phyloP scores from a whole-genome alignment of 1,140 invertebrate genomes.

The Chlorops oryzae region DNA sequence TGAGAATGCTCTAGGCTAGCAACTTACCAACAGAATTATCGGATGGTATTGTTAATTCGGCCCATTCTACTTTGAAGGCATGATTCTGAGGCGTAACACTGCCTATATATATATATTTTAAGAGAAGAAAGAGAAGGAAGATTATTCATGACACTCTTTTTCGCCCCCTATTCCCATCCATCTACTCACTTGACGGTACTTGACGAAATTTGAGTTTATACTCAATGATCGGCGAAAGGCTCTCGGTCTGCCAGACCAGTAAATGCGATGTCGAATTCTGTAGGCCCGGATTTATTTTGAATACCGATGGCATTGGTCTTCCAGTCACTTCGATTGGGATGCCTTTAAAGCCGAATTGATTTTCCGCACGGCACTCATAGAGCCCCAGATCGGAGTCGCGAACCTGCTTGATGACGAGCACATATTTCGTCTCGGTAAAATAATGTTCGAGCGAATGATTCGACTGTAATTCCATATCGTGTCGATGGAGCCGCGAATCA shows the following conservation, averaged over 20 bases:
- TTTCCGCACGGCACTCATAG: slow-evolving; percentile 71
- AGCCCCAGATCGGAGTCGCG: slow-evolving; percentile 64
- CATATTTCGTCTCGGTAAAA: slow-evolving; percentile 50
- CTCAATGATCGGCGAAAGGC: slow-evolving; percentile 60
- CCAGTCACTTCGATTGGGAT: slow-evolving; percentile 54
- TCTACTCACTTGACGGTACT: slow-evolving; percentile 31
- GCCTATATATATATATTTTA: slow-evolving; percentile 3
- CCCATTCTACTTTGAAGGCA: slow-evolving; percentile 51
- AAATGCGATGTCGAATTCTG: slow-evolving; percentile 51
- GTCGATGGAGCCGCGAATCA: slow-evolving; percentile 53
- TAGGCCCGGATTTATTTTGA: slow-evolving; percentile 52
- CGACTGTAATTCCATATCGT: slow-evolving; percentile 35
- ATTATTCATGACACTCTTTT: not conserved
- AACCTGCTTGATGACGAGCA: slow-evolving; percentile 63
- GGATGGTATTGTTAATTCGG: slow-evolving; percentile 59
- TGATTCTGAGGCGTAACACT: slow-evolving; percentile 21
- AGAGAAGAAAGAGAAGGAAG: not conserved
- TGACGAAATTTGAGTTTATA: slow-evolving; percentile 61
- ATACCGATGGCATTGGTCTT: slow-evolving; percentile 53
- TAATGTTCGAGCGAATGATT: slow-evolving; percentile 28
- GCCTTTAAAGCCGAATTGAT: slow-evolving; percentile 57
- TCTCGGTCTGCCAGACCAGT: slow-evolving; percentile 67
- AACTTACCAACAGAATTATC: slow-evolving; percentile 47
- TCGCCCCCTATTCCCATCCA: not conserved
- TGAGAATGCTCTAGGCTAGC: no score